phyloP scores from a whole-genome alignment of 2,113 vertebrate species.

The Bos taurus region ARS-UCD2.0 NC_037336.1:71746501-71747000 shows the following conservation, averaged over 20 bases:
- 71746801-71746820: slow-evolving; percentile 20
- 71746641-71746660: neutral
- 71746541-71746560: neutral
- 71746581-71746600: neutral
- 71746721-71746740: neutral
- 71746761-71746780: slow-evolving; percentile 9
- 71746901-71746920: slow-evolving; percentile 32
- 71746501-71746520: neutral
- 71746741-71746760: neutral
- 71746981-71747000: slow-evolving; percentile 51
- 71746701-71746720: neutral
- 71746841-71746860: slow-evolving; percentile 46
- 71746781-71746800: neutral
- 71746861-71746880: slow-evolving; percentile 54
- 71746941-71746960: slow-evolving; percentile 38
- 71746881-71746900: slow-evolving; percentile 39
- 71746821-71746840: neutral
- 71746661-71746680: neutral
- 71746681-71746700: neutral
- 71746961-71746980: slow-evolving; percentile 51
- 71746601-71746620: neutral
- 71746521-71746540: neutral
- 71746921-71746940: slow-evolving; percentile 50
- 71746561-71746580: neutral
- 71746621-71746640: neutral